Conservation (phyloP, 2,797 vertebrate genomes). For the Dicrostonyx torquatus region DNA sequence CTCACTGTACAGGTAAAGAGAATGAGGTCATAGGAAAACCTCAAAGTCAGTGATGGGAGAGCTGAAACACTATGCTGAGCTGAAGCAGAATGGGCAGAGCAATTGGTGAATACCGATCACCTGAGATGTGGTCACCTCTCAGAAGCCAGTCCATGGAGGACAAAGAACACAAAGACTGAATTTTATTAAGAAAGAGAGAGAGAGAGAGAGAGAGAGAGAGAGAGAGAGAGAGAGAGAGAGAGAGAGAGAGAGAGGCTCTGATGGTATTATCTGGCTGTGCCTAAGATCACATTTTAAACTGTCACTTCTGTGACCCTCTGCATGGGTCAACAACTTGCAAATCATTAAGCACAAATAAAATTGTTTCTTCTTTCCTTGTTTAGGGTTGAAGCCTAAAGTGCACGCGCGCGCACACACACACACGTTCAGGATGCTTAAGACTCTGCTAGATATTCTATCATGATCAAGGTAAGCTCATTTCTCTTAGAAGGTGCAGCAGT, state of each 20-base stretch:
- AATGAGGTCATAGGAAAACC: not conserved
- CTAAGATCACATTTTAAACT: not conserved
- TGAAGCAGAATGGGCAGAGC: not conserved
- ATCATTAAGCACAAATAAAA: not conserved
- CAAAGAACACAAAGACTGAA: not conserved
- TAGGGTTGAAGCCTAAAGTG: not conserved
- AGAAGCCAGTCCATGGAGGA: not conserved
- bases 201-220: not conserved
- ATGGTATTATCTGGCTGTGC: not conserved
- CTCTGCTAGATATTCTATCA: not conserved
- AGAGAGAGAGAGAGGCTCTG: not conserved
- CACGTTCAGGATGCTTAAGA: not conserved
- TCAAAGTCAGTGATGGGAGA: not conserved
- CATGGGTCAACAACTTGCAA: not conserved
- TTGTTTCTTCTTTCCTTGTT: not conserved
- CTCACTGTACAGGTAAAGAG: not conserved
- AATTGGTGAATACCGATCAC: no score
- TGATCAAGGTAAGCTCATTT: not conserved
- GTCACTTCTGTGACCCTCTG: not conserved
- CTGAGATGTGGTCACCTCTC: not conserved
- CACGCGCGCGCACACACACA: no score
- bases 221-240: not conserved
- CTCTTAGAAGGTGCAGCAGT: not conserved
- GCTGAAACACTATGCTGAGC: accelerated
- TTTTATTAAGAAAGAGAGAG: not conserved